A percentile compares a stretch with the other conserved stretches of the same genome.
phyloP scores from a whole-genome alignment of 2,797 vertebrate species.

The Galagoides demidoff region DNA sequence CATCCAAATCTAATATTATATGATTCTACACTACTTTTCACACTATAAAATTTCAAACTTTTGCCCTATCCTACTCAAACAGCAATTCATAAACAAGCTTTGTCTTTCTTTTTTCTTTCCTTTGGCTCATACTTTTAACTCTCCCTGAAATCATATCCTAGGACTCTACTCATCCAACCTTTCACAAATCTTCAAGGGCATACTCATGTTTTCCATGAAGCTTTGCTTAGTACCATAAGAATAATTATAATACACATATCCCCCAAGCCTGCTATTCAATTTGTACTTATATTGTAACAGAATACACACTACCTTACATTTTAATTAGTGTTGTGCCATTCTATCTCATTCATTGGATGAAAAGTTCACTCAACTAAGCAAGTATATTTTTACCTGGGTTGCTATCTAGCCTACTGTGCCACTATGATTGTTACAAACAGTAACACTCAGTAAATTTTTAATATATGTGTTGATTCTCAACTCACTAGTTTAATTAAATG shows the following conservation, averaged over 20 bases:
- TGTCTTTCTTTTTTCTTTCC: background rate
- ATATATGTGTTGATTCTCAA: slow-evolving; percentile 31
- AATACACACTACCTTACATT: background rate
- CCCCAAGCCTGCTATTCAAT: background rate
- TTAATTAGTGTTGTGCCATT: background rate
- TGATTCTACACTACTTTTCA: background rate
- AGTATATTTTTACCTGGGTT: slow-evolving; percentile 7
- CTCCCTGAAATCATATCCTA: background rate
- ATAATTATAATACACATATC: background rate
- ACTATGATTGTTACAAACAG: background rate
- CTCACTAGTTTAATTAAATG: slow-evolving; percentile 24
- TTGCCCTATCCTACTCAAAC: background rate
- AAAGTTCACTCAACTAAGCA: background rate
- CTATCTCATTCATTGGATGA: background rate
- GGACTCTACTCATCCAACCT: background rate
- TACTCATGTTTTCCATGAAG: background rate
- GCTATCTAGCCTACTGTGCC: background rate
- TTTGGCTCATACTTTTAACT: background rate
- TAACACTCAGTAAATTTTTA: slow-evolving; percentile 11
- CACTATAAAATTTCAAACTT: background rate
- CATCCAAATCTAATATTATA: background rate
- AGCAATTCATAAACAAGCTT: background rate
- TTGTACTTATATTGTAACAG: background rate
- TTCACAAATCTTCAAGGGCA: background rate
- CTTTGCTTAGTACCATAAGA: background rate